Base-by-base conservation (phyloP, 2,797 vertebrate species). In the Buphagus erythrorhynchus region DNA sequence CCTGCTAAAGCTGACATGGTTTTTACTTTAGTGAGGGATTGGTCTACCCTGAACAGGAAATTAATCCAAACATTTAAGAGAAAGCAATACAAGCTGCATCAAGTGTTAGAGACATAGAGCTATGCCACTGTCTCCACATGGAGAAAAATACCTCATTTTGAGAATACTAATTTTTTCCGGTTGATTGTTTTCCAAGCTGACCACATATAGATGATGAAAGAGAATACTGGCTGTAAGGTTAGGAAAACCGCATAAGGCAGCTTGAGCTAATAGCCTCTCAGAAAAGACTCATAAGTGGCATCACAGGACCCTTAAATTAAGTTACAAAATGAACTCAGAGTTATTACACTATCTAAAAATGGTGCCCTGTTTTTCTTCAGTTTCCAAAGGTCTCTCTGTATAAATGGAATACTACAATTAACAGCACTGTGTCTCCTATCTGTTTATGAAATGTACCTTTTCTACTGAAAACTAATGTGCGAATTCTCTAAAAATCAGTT, bases 31-130 rank as follows among this genome's bases (percentile, higher is more conserved):
- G 74, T 91, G 67, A 94, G 69, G 59, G 55, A 62, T 84, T 0
- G 8, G 66, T 68, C 74, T 91, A 49, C 65, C 71, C 71, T 15
- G 31, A 74, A 85, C 40, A 95, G 86, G 81, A 95, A 90, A 82
- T 95, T 81, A 82, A 75, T 55, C 77, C 80, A 88, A 94, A 95
- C 3, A 15, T 83, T 93, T 83, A 75, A 92, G 57, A 89, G 75
- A 93, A 93, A 94, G 54, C 77, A 92, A n/a, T 65, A 54, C 45
- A 91, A 61, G 46, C 61, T 86, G 43, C 20, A 42, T 38, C 0
- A 3, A 95, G 55, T 22, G 1, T n/a, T 29, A 40, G n/a, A 68
- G 35, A 69, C 38, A 63, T 22, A 63, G 20, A 67, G 22, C 25
- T 54, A 67, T n/a, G 85, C n/a, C 77, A 49, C 63, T 91, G 65